phyloP scores from a whole-genome alignment of 1,140 invertebrate genomes.

The Homalodisca vitripennis region DNA sequence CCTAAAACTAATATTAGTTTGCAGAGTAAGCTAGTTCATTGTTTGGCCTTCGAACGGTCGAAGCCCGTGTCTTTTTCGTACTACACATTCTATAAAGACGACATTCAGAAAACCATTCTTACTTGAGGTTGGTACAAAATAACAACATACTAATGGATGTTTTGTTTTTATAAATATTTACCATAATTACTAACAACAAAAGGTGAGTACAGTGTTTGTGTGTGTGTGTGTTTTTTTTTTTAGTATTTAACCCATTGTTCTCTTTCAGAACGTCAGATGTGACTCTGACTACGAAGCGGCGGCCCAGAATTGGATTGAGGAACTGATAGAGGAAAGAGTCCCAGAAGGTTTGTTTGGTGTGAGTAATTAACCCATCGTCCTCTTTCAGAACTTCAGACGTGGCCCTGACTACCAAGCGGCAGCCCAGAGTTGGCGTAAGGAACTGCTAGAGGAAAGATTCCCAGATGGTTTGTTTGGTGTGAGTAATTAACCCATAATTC shows the following conservation, averaged over 20 bases:
- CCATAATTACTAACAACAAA: too few relatives aligned
- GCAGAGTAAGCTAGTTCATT: too few relatives aligned
- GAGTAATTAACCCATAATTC: not conserved
- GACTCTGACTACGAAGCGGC: constrained; percentile 85
- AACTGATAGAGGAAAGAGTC: constrained; percentile 81
- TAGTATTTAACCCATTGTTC: too few relatives aligned
- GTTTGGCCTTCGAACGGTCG: too few relatives aligned
- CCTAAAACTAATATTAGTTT: too few relatives aligned
- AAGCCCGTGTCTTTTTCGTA: too few relatives aligned
- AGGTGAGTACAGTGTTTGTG: not conserved
- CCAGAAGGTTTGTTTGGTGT: constrained; percentile 58
- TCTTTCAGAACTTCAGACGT: constrained; percentile 67
- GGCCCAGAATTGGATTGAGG: constrained; percentile 89
- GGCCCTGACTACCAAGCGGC: constrained; percentile 85
- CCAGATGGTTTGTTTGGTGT: constrained; percentile 50
- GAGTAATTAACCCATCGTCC: not conserved
- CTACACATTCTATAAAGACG: too few relatives aligned
- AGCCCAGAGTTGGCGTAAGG: constrained; percentile 89
- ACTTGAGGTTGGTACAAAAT: too few relatives aligned
- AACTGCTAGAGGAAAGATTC: constrained; percentile 81
- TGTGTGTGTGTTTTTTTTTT: not conserved
- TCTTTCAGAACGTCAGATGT: constrained; percentile 67
- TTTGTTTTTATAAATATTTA: too few relatives aligned
- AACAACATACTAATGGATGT: too few relatives aligned
- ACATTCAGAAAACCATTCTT: too few relatives aligned